Conservation (phyloP, 2,797 vertebrate genomes). For the Peromyscus eremicus region DNA sequence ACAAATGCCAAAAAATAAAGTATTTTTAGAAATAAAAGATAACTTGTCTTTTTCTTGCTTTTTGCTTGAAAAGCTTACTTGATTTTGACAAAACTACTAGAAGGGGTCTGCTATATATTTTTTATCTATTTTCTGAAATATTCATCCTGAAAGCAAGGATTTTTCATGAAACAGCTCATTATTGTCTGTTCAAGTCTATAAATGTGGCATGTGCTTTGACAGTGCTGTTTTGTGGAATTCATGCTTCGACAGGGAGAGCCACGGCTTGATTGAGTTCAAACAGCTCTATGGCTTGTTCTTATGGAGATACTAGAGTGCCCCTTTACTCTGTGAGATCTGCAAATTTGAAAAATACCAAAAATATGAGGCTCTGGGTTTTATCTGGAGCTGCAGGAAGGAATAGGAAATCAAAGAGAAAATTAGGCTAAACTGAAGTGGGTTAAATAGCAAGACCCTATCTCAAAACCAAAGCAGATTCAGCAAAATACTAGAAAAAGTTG, state of each 20-base stretch:
- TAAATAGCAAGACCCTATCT: not conserved
- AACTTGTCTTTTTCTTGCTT: not conserved
- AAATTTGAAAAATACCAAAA: constrained; percentile 46
- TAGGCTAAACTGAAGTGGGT: not conserved
- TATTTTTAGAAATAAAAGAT: not conserved
- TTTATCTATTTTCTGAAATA: not conserved
- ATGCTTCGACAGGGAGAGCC: not conserved
- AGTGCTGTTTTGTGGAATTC: not conserved
- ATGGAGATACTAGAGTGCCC: not conserved
- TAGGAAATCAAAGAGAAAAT: not conserved
- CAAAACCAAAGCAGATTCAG: not conserved
- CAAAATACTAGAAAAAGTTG: not conserved
- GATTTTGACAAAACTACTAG: not conserved
- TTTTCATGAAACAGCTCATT: not conserved
- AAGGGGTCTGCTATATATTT: not conserved
- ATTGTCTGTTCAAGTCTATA: not conserved
- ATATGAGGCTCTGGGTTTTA: not conserved
- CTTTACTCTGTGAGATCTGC: not conserved
- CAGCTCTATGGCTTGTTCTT: not conserved
- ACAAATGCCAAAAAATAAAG: not conserved
- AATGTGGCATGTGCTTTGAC: not conserved
- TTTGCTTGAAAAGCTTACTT: constrained; percentile 1
- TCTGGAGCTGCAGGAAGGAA: not conserved
- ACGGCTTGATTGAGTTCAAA: not conserved
- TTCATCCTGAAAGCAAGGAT: not conserved